Base-by-base conservation (phyloP, 1,140 invertebrate genomes). In the Eurosta solidaginis region DNA sequence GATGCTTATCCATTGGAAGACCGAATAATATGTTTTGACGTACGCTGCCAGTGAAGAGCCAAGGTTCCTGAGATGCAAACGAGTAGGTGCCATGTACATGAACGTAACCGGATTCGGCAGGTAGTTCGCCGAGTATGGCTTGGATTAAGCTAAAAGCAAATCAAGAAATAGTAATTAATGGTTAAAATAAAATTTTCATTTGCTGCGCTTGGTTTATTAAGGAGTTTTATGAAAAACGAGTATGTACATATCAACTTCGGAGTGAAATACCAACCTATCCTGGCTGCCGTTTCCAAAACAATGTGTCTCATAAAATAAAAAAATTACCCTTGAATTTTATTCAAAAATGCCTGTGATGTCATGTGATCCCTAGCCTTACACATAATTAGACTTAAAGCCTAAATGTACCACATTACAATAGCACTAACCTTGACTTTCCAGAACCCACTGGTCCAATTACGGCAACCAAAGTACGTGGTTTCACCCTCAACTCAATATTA, bases 1-100 rank as follows among this genome's bases (percentile, higher is more conserved):
- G 91, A 52, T 91, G 89, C 79, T 91, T 90, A 82, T 96, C 91
- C 90, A 94, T 94, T 40, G 91, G 86, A 78, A 92, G 89, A 0
- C 96, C 96, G 88, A 98, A 98, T 0, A 97, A 83, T 73, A 99
- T 97, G 87, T 98, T 99, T 83, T 97, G 94, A 45, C 93, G 89
- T 5, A 96, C 91, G 52, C 92, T 91, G 68, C 93, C 94, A 78
- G 91, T 88, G 84, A 96, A 95, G 0, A 98, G 90, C 96, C 96
- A 99, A 0, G 96, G 92, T 82, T 97, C 95, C 87, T 98, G 97
- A n/a, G 95, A 94, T 14, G 95, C 93, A 87, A 97, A 98, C 0
- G 95, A 94, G 6, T 98, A 88, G 45, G 89, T 92, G 20, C 97
- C 97, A 52, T 91, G 91, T 0, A 96, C 89, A 63, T 91, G 89